Evolutionary conservation across 2,888 invertebrate species (phyloP).

Genomic region (Drosophila rubida): DNA sequence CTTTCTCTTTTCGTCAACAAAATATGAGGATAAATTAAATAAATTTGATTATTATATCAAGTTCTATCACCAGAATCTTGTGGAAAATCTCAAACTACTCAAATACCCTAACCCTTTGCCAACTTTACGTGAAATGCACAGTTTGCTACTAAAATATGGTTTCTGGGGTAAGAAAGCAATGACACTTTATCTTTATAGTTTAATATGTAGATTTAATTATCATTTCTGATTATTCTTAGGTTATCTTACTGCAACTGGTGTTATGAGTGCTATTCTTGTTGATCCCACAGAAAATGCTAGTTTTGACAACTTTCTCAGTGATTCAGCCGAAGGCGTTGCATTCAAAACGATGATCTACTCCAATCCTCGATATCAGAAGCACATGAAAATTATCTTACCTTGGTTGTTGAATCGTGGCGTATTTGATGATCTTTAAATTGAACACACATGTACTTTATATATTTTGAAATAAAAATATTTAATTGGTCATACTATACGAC

Average conservation of each 20-base stretch:
- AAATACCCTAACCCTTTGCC: slow-evolving; percentile 75
- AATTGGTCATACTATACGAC: not conserved
- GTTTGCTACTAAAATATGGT: slow-evolving; percentile 66
- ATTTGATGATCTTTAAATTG: slow-evolving; percentile 1
- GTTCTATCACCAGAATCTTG: slow-evolving; percentile 75
- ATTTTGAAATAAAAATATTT: not conserved
- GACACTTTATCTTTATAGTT: not conserved
- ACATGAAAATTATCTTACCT: slow-evolving; percentile 71
- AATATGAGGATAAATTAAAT: slow-evolving; percentile 70
- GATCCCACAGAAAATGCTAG: slow-evolving; percentile 62
- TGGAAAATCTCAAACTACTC: slow-evolving; percentile 65
- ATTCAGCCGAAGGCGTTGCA: slow-evolving; percentile 35
- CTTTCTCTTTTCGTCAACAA: slow-evolving; percentile 77
- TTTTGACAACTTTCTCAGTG: slow-evolving; percentile 61
- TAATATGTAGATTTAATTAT: not conserved
- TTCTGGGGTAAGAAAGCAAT: slow-evolving; percentile 64
- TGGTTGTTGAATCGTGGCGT: slow-evolving; percentile 59
- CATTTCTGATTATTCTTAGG: slow-evolving; percentile 36
- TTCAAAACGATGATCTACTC: slow-evolving; percentile 56
- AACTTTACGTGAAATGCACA: slow-evolving; percentile 69
- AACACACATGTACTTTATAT: slow-evolving; percentile 1
- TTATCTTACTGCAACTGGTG: slow-evolving; percentile 55
- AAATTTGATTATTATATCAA: slow-evolving; percentile 81
- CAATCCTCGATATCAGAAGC: slow-evolving; percentile 72
- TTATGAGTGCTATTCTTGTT: slow-evolving; percentile 68